A percentile compares a stretch with the other conserved stretches of the same genome.
Evolutionary conservation across 2,888 invertebrate species (phyloP).

Genomic region (Stenodera caucasica): DNA sequence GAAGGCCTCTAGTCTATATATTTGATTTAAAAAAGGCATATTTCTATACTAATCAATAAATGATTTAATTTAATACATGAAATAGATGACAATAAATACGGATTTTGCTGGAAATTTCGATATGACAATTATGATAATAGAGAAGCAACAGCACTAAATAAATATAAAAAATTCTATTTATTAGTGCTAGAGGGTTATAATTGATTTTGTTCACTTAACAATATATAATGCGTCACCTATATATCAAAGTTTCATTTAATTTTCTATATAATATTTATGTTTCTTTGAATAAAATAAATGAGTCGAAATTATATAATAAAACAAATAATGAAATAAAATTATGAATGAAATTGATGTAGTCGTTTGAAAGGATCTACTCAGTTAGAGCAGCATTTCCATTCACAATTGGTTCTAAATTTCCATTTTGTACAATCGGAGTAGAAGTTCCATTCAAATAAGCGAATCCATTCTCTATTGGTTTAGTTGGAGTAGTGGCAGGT

Average conservation of each 20-base stretch:
- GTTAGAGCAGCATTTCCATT: slow-evolving; percentile 29
- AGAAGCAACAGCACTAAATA: slow-evolving; percentile 28
- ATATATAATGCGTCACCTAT: slow-evolving; percentile 44
- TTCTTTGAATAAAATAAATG: not conserved
- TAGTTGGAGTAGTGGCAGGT: slow-evolving; percentile 48
- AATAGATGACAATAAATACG: slow-evolving; percentile 18
- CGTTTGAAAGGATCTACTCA: slow-evolving; percentile 22
- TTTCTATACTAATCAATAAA: not conserved
- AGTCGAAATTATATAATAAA: too few species aligned
- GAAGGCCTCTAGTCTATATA: slow-evolving; percentile 29
- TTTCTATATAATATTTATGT: slow-evolving; percentile 24
- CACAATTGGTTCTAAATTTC: slow-evolving; percentile 35
- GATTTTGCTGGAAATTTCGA: not conserved
- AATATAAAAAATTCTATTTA: slow-evolving; percentile 37
- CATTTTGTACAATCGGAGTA: slow-evolving; percentile 40
- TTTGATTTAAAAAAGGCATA: not conserved
- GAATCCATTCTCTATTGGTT: slow-evolving; percentile 46
- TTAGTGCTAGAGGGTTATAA: slow-evolving; percentile 34
- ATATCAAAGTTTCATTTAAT: slow-evolving; percentile 40
- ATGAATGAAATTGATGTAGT: slow-evolving; percentile 2
- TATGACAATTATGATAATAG: slow-evolving; percentile 9
- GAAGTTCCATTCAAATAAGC: slow-evolving; percentile 42
- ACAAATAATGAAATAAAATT: slow-evolving; percentile 1
- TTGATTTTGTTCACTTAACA: slow-evolving; percentile 37
- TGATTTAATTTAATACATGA: too few species aligned